phyloP scores from a whole-genome alignment of 2,888 invertebrate species.

The Parthenolecanium corni region DNA sequence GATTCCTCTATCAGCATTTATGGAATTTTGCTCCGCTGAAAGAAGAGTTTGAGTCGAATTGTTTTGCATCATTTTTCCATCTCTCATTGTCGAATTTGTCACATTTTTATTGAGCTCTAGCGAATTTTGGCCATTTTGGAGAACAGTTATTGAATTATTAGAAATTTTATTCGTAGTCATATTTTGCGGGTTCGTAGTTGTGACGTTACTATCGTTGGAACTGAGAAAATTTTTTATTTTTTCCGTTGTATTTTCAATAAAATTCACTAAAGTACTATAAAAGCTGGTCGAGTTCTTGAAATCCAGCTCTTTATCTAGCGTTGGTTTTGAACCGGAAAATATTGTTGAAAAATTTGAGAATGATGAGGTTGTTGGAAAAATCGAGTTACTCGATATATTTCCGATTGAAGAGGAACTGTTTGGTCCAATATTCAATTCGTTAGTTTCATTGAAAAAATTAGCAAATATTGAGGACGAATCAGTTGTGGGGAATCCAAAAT shows the following conservation, averaged over 20 bases:
- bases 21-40: no score
- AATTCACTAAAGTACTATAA: conserved; percentile 3
- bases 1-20: neutral
- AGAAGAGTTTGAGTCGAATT: no score
- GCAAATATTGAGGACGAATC: neutral
- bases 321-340: neutral
- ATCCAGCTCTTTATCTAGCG: neutral
- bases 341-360: neutral
- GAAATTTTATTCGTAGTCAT: neutral
- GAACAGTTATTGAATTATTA: no score
- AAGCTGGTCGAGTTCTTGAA: neutral
- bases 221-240: conserved; percentile 5
- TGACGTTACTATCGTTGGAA: neutral
- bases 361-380: neutral
- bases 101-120: no score
- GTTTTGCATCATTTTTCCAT: no score
- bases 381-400: neutral
- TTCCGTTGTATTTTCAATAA: conserved; percentile 15
- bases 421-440: neutral
- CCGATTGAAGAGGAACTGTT: no score
- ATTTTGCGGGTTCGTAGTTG: neutral
- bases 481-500: neutral
- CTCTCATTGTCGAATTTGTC: no score
- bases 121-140: no score
- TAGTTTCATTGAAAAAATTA: neutral